phyloP scores from a whole-genome alignment of 2,797 vertebrate species.

The Acanthurus tractus region DNA sequence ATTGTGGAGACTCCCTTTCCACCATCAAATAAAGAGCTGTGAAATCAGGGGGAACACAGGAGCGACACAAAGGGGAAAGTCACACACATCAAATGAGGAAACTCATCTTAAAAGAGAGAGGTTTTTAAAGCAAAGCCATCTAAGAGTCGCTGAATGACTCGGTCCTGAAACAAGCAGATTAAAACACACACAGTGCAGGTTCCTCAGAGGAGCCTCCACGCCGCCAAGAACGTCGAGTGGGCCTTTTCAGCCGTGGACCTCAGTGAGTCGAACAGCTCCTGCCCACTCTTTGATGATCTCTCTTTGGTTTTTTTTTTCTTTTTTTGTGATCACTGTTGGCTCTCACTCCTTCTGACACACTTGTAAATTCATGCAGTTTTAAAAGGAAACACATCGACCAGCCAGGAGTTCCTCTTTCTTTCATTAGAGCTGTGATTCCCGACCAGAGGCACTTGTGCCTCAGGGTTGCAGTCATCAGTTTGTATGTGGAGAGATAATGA shows the following conservation, averaged over 20 bases:
- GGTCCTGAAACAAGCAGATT: constrained; percentile 69
- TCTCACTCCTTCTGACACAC: constrained; percentile 64
- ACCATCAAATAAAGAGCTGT: constrained; percentile 22
- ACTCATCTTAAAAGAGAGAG: constrained; percentile 41
- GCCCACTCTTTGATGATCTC: constrained; percentile 78
- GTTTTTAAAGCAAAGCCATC: constrained; percentile 49
- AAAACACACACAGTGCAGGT: constrained; percentile 66
- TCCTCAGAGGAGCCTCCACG: constrained; percentile 59
- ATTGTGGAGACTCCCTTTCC: background rate
- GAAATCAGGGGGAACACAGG: constrained; percentile 33
- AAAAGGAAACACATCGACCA: constrained; percentile 36
- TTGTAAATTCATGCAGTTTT: constrained; percentile 62
- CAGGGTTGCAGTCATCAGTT: background rate
- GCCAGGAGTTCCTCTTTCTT: constrained; percentile 45
- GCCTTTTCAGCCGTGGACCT: constrained; percentile 70
- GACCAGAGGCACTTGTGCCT: background rate
- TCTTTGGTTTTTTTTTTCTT: constrained; percentile 67
- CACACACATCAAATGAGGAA: constrained; percentile 57
- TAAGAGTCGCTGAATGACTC: constrained; percentile 74
- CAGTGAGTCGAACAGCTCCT: constrained; percentile 70
- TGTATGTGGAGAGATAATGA: background rate
- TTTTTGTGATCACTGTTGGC: constrained; percentile 64
- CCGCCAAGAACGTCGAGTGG: constrained; percentile 71
- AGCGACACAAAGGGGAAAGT: constrained; percentile 47
- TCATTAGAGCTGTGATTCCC: constrained; percentile 25